Percentiles rank a stretch among this genome's conserved stretches.
These are phyloP conservation scores for Archivesica marissinica DNA, from an alignment of 1,140 invertebrate genomes.

Conservation along the genomic window DNA sequence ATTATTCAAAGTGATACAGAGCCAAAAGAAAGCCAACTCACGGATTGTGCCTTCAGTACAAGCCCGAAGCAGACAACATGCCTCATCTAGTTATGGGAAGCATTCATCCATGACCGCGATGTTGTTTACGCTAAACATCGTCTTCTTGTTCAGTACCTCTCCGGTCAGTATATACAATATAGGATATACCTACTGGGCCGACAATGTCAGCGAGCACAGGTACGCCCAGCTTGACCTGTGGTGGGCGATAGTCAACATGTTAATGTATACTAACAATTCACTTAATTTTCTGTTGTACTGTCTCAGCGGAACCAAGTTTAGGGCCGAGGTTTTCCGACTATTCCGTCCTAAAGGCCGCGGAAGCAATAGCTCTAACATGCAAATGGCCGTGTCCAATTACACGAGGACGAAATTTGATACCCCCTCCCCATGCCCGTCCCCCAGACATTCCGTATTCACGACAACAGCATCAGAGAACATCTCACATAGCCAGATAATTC, in stretches of 20 bases:
- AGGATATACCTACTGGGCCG: constrained; percentile 46
- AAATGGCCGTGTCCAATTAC: background rate
- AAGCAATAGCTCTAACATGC: background rate
- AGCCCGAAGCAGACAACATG: background rate
- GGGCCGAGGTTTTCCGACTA: constrained; percentile 61
- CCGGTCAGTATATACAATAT: constrained; percentile 71
- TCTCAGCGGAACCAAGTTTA: constrained; percentile 72
- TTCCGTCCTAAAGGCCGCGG: background rate
- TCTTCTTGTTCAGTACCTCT: constrained; percentile 66
- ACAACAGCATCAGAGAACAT: background rate
- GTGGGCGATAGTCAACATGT: constrained; percentile 65
- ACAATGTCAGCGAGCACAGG: background rate
- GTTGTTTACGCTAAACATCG: constrained; percentile 65
- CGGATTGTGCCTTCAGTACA: background rate
- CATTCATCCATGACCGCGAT: constrained; percentile 69
- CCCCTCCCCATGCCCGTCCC: background rate
- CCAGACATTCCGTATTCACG: background rate
- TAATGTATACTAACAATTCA: constrained; percentile 76
- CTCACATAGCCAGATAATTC: no score
- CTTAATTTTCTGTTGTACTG: constrained; percentile 79
- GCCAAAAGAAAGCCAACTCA: constrained; percentile 35
- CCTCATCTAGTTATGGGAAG: background rate
- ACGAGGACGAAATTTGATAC: background rate
- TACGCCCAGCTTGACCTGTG: constrained; percentile 17
- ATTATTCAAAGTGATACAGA: constrained; percentile 45